These are phyloP conservation scores for Panagrolaimus sp. DNA, from an alignment of 1,140 invertebrate species.

Conservation along the genomic window DNA sequence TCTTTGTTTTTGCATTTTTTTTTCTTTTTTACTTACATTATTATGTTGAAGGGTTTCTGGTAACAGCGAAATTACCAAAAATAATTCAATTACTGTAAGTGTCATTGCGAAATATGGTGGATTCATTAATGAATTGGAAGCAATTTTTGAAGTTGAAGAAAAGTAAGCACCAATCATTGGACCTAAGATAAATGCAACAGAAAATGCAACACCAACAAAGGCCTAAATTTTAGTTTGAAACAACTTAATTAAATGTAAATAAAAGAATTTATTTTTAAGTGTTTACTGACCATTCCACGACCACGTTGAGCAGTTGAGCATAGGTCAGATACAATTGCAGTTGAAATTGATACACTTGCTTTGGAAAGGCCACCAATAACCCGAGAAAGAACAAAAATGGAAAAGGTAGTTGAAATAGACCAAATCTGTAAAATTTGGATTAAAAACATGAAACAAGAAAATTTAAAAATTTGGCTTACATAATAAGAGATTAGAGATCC, in stretches of 20 bases:
- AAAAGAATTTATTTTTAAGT: background rate
- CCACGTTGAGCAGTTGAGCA: slow-evolving; percentile 74
- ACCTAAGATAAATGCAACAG: slow-evolving; percentile 89
- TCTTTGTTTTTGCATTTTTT: too few species aligned
- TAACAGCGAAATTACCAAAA: slow-evolving; percentile 72
- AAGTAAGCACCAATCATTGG: slow-evolving; percentile 88
- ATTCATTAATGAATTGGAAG: slow-evolving; percentile 70
- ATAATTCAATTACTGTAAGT: slow-evolving; percentile 73
- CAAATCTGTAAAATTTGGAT: slow-evolving; percentile 75
- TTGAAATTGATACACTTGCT: slow-evolving; percentile 88
- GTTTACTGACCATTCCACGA: slow-evolving; percentile 78
- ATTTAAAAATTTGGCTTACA: slow-evolving; percentile 31
- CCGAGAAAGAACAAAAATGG: slow-evolving; percentile 82
- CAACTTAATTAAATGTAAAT: background rate
- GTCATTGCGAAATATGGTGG: slow-evolving; percentile 80
- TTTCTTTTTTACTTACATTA: slow-evolving; percentile 2
- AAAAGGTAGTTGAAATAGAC: slow-evolving; percentile 80
- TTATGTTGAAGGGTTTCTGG: slow-evolving; percentile 71
- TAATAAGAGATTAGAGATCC: slow-evolving; percentile 60
- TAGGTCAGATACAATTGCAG: slow-evolving; percentile 90
- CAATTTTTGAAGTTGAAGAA: slow-evolving; percentile 65
- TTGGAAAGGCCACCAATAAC: slow-evolving; percentile 89
- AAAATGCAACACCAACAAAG: slow-evolving; percentile 92
- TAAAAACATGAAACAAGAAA: slow-evolving; percentile 21
- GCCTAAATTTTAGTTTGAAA: slow-evolving; percentile 66